Evolutionary conservation across 2,888 invertebrate species (phyloP).

Genomic region (Tenthredo mesomela): DNA sequence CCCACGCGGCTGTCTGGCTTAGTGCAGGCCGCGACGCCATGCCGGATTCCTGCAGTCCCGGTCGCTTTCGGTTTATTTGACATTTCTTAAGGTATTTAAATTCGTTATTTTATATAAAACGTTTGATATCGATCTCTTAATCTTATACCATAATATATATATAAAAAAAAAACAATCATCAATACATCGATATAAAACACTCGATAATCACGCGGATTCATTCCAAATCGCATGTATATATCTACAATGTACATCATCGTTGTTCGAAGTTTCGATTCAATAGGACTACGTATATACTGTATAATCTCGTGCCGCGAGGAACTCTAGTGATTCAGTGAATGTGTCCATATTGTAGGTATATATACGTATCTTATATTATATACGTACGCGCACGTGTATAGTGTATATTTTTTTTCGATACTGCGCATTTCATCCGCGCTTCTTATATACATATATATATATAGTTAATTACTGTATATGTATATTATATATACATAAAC

Average conservation of each 20-base stretch:
- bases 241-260: not conserved
- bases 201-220: not conserved
- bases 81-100: slow-evolving; percentile 29
- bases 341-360: slow-evolving; percentile 38
- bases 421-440: slow-evolving; percentile 9
- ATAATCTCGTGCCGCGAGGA: slow-evolving; percentile 2
- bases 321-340: slow-evolving; percentile 36
- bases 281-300: not conserved
- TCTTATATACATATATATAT: not conserved
- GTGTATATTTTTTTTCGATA: slow-evolving; percentile 1
- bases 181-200: not conserved
- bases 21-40: slow-evolving; percentile 63
- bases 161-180: not conserved
- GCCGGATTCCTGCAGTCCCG: slow-evolving; percentile 58
- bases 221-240: not conserved
- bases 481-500: too few relatives aligned
- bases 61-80: slow-evolving; percentile 48
- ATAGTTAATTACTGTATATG: not conserved
- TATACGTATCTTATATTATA: not conserved
- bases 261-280: not conserved
- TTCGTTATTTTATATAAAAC: not conserved
- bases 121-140: not conserved
- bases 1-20: slow-evolving; percentile 55
- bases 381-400: not conserved
- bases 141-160: not conserved